Percentiles rank a stretch among this genome's conserved stretches.
phyloP scores from a whole-genome alignment of 2,113 vertebrate species.

The Pituophis catenifer region DNA sequence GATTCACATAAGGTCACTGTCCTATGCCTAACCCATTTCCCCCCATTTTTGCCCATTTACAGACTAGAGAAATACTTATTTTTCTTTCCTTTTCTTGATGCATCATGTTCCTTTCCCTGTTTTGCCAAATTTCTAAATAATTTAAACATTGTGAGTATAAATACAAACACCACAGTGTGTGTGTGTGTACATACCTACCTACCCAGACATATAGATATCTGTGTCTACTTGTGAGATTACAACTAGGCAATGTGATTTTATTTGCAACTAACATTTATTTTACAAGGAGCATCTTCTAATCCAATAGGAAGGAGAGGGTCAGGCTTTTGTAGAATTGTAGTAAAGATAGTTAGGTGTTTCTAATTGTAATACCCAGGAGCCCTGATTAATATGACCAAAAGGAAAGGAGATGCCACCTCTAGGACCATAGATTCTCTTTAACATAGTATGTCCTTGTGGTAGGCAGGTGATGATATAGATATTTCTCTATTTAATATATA shows the following conservation, averaged over 20 bases:
- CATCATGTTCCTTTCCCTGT: no score
- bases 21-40: background rate
- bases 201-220: background rate
- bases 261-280: background rate
- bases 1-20: background rate
- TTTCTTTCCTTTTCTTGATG: background rate
- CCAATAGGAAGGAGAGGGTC: background rate
- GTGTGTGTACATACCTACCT: no score
- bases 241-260: background rate
- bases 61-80: background rate
- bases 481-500: background rate
- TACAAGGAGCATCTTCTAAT: background rate
- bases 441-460: background rate
- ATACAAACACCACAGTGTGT: background rate
- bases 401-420: background rate
- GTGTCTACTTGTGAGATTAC: constrained; percentile 13
- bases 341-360: background rate
- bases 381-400: background rate
- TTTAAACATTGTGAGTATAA: no score
- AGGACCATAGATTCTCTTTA: background rate
- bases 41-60: background rate
- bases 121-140: background rate
- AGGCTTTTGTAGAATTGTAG: background rate
- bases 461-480: background rate
- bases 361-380: background rate